These are phyloP conservation scores for Mugil cephalus DNA, from an alignment of 2,113 vertebrate species.

Conservation along the genomic window DNA sequence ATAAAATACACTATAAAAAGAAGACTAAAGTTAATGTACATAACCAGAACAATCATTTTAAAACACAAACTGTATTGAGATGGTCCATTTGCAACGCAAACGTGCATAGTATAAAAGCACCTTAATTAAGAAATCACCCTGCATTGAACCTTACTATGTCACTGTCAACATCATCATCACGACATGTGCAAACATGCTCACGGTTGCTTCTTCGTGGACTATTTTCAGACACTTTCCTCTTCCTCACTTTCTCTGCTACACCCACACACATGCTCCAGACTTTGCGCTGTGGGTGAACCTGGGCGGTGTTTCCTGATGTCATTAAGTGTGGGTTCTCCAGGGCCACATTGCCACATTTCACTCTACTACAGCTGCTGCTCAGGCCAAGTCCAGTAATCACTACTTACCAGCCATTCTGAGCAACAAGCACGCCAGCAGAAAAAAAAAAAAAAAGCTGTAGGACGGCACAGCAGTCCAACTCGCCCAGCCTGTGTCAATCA, in stretches of 20 bases:
- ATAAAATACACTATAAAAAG: not conserved
- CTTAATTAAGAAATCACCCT: too few relatives aligned
- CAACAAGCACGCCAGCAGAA: constrained; percentile 52
- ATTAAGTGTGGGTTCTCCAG: constrained; percentile 67
- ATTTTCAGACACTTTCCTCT: constrained; percentile 44
- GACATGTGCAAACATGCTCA: constrained; percentile 26
- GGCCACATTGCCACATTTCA: constrained; percentile 64
- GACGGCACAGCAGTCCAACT: constrained; percentile 25
- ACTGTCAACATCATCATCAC: not conserved
- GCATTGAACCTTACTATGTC: not conserved
- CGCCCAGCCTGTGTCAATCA: constrained; percentile 52
- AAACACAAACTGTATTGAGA: not conserved
- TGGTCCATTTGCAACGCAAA: not conserved
- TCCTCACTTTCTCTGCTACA: constrained; percentile 18
- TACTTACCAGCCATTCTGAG: constrained; percentile 66
- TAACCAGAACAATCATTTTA: too few relatives aligned
- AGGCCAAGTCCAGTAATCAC: constrained; percentile 71
- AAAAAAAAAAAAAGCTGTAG: constrained; percentile 25
- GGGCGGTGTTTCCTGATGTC: constrained; percentile 71
- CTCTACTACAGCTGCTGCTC: constrained; percentile 56
- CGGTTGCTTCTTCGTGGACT: not conserved
- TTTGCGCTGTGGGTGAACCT: constrained; percentile 61
- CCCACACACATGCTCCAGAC: constrained; percentile 47
- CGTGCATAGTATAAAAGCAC: not conserved
- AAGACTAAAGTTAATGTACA: too few relatives aligned